Evolutionary conservation across 2,888 invertebrate genomes (phyloP).

Genomic region (Pammene fasciana): DNA sequence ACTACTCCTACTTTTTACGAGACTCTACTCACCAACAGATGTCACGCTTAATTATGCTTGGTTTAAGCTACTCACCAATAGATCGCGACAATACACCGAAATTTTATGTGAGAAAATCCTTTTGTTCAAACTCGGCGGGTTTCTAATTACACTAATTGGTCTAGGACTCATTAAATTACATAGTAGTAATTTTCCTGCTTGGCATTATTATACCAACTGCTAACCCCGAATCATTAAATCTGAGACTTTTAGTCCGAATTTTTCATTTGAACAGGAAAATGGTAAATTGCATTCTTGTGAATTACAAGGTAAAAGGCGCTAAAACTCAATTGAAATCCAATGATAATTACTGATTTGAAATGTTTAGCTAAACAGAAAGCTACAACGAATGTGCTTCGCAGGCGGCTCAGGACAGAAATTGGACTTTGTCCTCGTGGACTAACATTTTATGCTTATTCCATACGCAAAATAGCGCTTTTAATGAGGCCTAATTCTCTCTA

Average conservation of each 20-base stretch:
- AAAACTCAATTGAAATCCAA: too few species aligned
- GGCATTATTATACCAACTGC: constrained; percentile 12
- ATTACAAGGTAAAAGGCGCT: not conserved
- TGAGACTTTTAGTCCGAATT: not conserved
- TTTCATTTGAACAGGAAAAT: not conserved
- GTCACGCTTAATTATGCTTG: not conserved
- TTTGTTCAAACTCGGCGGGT: constrained; percentile 2
- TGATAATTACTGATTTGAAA: too few species aligned
- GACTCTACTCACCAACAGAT: constrained; percentile 14
- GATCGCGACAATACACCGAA: constrained; percentile 10
- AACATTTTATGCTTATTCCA: too few species aligned
- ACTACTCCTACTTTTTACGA: not conserved
- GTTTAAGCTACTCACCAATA: constrained; percentile 12
- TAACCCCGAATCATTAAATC: constrained; percentile 4
- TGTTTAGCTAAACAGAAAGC: too few species aligned
- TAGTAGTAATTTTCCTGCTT: constrained; percentile 19
- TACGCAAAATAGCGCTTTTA: too few species aligned
- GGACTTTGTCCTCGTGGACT: too few species aligned
- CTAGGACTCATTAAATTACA: constrained; percentile 14
- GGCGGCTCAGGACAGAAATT: too few species aligned
- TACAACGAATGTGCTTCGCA: too few species aligned
- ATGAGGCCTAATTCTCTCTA: too few species aligned
- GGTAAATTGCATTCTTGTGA: not conserved
- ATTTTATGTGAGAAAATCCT: not conserved
- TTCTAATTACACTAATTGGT: constrained; percentile 31